Base-by-base conservation (phyloP, 2,113 vertebrate species). In the Enhydra lutris region DNA sequence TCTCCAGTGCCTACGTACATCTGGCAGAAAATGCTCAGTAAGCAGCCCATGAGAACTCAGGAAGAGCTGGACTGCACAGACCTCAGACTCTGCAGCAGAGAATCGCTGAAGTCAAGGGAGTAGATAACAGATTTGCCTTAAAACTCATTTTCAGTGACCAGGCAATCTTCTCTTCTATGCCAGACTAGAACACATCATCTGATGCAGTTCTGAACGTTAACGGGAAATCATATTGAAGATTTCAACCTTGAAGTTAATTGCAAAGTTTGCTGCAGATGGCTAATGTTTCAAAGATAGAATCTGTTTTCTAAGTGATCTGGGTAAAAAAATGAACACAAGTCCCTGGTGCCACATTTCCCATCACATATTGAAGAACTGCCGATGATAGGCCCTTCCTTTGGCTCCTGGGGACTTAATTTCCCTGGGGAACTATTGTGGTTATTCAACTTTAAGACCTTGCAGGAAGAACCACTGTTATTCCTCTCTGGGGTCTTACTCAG, bases 361-460 rank as follows among this genome's bases (percentile, higher is more conserved):
- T 88, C 94, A 39, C 74, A 29, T 47, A 59, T 34, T 59, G 67
- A 89, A 95, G 39, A 91, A 29, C 4, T 81, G 69, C 82, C 87
- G 6, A 24, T 6, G 71, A 91, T 4, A 36, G 47, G 57, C 79
- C 87, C 74, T 98, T 76, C 50, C 63, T 61, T 76, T 81, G 90
- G 80, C 81, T 97, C 97, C 81, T 76, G 65, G 94, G 95, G 79
- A 73, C 84, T 95, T 96, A 63, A 92, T 93, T 93, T 98, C 97
- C 97, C 92, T 12, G 21, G 87, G 47, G 96, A 94, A 89, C 73
- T 50, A 63, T 76, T 93, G 24, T 92, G 89, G 80, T 69, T 89
- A 89, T 87, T 97, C 89, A 80, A 87, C 89, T 97, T 95, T 8
- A 97, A 97, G 97, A 95, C 98, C 89, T 80, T 92, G 45, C 76